Evolutionary conservation across 2,113 vertebrate species (phyloP).

Genomic region (Romanogobio albipinnatus): DNA sequence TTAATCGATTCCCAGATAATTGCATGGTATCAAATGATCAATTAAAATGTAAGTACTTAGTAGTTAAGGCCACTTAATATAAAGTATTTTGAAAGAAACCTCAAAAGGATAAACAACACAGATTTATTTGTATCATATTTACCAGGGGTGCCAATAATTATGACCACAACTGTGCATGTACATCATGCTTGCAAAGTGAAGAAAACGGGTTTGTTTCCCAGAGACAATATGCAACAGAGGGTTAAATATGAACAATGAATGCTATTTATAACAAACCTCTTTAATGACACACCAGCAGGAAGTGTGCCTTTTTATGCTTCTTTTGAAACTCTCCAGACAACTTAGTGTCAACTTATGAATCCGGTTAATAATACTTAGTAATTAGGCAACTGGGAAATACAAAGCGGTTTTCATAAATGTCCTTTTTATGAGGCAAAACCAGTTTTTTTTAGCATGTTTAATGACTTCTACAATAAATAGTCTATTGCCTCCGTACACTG

Average conservation of each 20-base stretch:
- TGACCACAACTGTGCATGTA: neutral
- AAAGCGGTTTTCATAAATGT: constrained; percentile 17
- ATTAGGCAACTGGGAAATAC: constrained; percentile 31
- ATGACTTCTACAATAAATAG: constrained; percentile 31
- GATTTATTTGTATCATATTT: no score
- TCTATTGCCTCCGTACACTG: neutral
- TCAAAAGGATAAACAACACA: no score
- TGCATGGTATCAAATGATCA: no score
- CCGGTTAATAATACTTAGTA: constrained; percentile 25
- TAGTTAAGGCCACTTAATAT: no score
- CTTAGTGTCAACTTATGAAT: constrained; percentile 29
- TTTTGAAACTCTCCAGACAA: constrained; percentile 22
- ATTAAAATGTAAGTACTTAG: no score
- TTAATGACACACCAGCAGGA: constrained; percentile 5
- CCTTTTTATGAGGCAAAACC: constrained; percentile 20
- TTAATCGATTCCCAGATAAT: no score
- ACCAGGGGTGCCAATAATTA: no score
- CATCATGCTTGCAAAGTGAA: neutral
- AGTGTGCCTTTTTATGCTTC: neutral
- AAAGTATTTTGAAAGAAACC: no score
- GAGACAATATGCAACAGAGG: neutral
- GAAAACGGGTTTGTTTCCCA: neutral
- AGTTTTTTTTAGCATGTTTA: constrained; percentile 7
- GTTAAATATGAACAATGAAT: constrained; percentile 3
- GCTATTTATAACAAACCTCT: neutral